phyloP scores from a whole-genome alignment of 2,888 invertebrate genomes.

The Macaria notata region DNA sequence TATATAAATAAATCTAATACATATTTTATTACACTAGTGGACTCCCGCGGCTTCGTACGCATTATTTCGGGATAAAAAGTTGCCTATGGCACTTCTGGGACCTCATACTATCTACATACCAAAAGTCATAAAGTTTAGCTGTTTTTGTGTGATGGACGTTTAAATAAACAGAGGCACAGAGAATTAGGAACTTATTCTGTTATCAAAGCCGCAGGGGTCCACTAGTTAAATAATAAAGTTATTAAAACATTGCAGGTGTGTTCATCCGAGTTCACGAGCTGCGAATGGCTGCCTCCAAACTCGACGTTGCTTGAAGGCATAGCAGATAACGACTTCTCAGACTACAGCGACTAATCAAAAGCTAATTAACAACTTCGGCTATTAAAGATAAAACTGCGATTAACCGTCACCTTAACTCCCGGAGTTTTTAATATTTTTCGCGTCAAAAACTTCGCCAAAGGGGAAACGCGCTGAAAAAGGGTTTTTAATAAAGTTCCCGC shows the following conservation, averaged over 20 bases:
- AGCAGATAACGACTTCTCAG: constrained; percentile 42
- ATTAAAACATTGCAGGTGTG: constrained; percentile 44
- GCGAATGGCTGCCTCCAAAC: constrained; percentile 84
- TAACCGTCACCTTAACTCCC: constrained; percentile 33
- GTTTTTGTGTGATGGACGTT: no score
- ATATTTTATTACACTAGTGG: no score
- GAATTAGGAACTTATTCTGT: no score
- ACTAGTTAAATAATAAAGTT: no score
- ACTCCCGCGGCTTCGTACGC: no score
- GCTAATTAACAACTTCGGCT: constrained; percentile 36
- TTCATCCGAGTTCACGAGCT: constrained; percentile 59
- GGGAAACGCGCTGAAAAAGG: constrained; percentile 18
- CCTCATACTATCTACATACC: no score
- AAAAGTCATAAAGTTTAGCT: no score
- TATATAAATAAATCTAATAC: no score
- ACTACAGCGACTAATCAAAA: constrained; percentile 37
- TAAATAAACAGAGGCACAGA: no score
- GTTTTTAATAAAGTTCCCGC: constrained; percentile 14
- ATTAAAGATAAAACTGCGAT: constrained; percentile 35
- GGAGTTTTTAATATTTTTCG: constrained; percentile 21
- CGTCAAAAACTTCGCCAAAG: constrained; percentile 10
- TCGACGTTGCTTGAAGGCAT: constrained; percentile 71
- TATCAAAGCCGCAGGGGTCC: no score
- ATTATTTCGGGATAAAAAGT: no score
- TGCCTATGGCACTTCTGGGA: no score